phyloP scores from a whole-genome alignment of 2,113 vertebrate genomes.

The Eulemur macaco region DNA sequence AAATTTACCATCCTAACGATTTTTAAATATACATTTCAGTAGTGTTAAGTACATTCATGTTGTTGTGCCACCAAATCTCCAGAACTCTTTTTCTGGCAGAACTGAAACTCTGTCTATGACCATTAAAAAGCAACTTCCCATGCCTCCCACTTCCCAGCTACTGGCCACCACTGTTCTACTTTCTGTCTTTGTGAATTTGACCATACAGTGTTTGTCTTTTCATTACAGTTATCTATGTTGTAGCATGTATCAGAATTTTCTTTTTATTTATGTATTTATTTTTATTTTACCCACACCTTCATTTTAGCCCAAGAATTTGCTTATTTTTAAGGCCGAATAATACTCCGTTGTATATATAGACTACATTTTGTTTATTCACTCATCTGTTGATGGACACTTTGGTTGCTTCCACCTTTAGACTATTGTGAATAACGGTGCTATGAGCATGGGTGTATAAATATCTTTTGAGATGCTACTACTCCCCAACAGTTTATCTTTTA shows the following conservation, averaged over 20 bases:
- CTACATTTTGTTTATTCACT: background rate
- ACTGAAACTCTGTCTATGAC: background rate
- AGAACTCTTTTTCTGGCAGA: background rate
- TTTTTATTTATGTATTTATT: background rate
- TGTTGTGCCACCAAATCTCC: background rate
- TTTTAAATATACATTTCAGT: background rate
- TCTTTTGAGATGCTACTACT: background rate
- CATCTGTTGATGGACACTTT: background rate
- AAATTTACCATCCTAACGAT: background rate
- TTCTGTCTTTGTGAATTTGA: background rate
- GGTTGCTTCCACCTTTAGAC: background rate
- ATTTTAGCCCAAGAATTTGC: background rate
- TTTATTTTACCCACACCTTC: no score
- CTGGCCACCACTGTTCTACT: background rate
- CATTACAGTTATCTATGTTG: background rate
- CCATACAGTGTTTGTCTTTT: background rate
- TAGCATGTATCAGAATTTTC: background rate
- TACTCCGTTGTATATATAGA: background rate
- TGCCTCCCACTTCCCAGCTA: background rate
- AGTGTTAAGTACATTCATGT: background rate
- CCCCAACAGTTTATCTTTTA: background rate
- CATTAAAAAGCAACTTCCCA: background rate
- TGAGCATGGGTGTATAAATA: background rate
- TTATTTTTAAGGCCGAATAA: background rate
- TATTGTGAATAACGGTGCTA: background rate